Base-by-base conservation (phyloP, 1,140 invertebrate genomes). In the Lithobius niger region DNA sequence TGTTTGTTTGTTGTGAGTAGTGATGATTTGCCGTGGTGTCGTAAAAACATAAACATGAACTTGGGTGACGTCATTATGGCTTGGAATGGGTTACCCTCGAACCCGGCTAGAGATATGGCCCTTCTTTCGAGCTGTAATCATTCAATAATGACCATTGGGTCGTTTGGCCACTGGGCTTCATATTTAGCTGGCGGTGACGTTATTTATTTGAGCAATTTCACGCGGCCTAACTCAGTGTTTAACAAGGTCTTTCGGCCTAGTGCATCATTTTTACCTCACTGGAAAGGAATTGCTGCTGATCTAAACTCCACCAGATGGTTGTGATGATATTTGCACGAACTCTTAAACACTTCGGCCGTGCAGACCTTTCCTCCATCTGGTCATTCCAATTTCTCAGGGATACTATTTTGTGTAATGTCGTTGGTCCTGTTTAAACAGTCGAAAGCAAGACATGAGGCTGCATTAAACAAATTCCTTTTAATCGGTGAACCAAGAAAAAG, bases 21-120 rank as follows among this genome's bases (percentile, higher is more conserved):
- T 62, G 79, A 82, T 62, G 80, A 80, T 61, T 75, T 79, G 42
- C 59, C 55, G 2, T 81, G 79, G 79, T 80, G 79, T 64, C 71
- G 72, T 18, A 43, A 56, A 21, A 55, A 66, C 42, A 25, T 67
- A 13, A 31, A 48, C 21, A 49, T 6, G 2, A 3, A 24, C 3
- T 6, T 26, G 28, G 45, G 45, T 2, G 45, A 55, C 42, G 45
- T 55, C 10, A 6, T 19, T 42, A 28, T 55, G 18, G 21, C 6
- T n/a, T 51, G 47, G 18, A 25, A 49, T 55, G 26, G 26, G 15
- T 16, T 28, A 13, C 3, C 3, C 18, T 13, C 2, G 4, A 21
- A 3, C 16, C 74, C 77, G 2, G 76, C 75, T 18, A 66, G 76
- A 60, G 68, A 69, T 52, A 31, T 69, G 26, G 66, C 67, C 6